Base-by-base conservation (phyloP, 2,113 vertebrate species). In the Corydoras sp. region DNA sequence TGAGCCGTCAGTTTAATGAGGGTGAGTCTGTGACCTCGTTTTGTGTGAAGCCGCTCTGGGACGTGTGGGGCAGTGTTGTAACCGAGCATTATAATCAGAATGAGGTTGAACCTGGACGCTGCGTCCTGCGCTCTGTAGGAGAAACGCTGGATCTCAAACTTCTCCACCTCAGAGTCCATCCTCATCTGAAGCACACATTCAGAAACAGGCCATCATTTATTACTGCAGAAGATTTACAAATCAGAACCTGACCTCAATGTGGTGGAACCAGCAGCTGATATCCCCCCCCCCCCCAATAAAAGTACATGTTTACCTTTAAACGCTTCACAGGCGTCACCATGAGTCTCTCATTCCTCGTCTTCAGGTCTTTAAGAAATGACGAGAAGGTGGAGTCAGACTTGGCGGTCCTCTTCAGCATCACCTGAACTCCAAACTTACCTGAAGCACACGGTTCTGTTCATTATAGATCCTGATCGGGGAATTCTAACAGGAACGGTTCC, bases 341-440 rank as follows among this genome's bases (percentile, higher is more conserved):
- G 11, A 92, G 92, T 76, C 80, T 65, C 71, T 92, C 90, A 81
- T 89, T 88, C 72, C 93, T 91, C 74, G 65, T 93, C 87, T 86
- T 95, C 85, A 98, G 85, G 84, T 98, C 95, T 74, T 85, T 86
- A 69, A 97, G 83, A 85, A 97, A 93, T 8, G 82, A 92, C 71
- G 91, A 92, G 85, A 99, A 89, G 43, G 72, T 71, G 59, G 88
- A 83, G 60, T 89, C 88, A 74, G 82, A 85, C 81, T 79, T 87
- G 35, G 74, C 73, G 56, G 87, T 80, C 76, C 84, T 87, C 78
- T 88, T 96, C 32, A 83, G 73, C 76, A 80, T 69, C 80, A 93
- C 71, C 30, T 68, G 58, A 53, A 90, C 91, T 80, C 97, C 95
- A 73, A 73, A 88, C 92, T 99, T 98, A 91, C 96, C 97, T 92